A percentile compares a stretch with the other conserved stretches of the same genome.
Evolutionary conservation across 2,113 vertebrate species (phyloP).

Genomic region (Baryphthengus martii): DNA sequence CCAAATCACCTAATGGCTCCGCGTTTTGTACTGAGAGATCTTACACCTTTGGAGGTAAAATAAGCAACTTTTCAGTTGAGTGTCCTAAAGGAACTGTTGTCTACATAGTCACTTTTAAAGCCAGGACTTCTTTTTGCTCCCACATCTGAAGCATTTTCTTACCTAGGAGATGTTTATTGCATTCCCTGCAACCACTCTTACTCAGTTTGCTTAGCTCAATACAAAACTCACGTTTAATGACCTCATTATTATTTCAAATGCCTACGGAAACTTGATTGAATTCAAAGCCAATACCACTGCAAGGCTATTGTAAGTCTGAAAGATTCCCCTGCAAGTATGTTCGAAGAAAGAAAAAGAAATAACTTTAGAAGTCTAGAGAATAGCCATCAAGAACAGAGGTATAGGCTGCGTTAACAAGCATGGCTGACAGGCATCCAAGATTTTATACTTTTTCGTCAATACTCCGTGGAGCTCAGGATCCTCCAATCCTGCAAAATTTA

Average conservation of each 20-base stretch:
- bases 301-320: neutral
- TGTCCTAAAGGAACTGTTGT: neutral
- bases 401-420: neutral
- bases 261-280: neutral
- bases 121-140: neutral
- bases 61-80: slow-evolving; percentile 1
- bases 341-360: neutral
- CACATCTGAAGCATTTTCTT: neutral
- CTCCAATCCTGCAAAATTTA: neutral
- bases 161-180: neutral
- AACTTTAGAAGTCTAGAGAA: neutral
- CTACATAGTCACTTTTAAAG: neutral
- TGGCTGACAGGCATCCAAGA: neutral
- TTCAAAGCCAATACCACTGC: neutral
- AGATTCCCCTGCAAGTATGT: neutral
- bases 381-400: neutral
- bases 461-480: neutral
- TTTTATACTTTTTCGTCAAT: neutral
- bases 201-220: neutral
- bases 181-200: neutral
- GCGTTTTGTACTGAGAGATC: neutral
- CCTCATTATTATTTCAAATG: neutral
- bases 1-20: neutral
- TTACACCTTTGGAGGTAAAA: neutral
- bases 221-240: neutral